Evolutionary conservation across 2,113 vertebrate genomes (phyloP).

Genomic region (Verasper variegatus): DNA sequence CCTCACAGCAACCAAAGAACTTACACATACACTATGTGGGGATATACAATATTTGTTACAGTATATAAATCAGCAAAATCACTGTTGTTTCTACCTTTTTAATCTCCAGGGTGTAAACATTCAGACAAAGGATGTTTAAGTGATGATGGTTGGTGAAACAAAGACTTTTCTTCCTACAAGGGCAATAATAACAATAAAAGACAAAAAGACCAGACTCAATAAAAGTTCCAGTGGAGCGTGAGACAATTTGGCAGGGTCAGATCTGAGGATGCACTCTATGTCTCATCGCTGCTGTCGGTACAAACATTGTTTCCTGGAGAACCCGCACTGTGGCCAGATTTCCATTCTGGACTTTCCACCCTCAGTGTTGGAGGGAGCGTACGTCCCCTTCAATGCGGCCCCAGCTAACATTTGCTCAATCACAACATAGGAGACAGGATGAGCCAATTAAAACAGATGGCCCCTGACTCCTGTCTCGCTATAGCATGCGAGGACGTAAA

Average conservation of each 20-base stretch:
- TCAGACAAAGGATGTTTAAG: slow-evolving; percentile 39
- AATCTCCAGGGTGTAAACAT: background rate
- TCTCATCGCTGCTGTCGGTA: slow-evolving; percentile 31
- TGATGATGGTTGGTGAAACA: slow-evolving; percentile 27
- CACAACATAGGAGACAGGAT: slow-evolving; percentile 65
- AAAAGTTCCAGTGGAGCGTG: slow-evolving; percentile 39
- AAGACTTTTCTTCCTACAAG: slow-evolving; percentile 10
- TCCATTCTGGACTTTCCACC: slow-evolving; percentile 70
- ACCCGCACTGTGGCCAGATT: slow-evolving; percentile 47
- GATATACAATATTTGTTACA: too few relatives aligned
- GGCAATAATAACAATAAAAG: slow-evolving; percentile 28
- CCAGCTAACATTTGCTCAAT: slow-evolving; percentile 68
- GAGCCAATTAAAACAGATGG: slow-evolving; percentile 71
- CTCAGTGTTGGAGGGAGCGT: slow-evolving; percentile 12
- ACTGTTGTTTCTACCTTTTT: too few relatives aligned
- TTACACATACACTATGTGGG: too few relatives aligned
- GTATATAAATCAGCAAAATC: too few relatives aligned
- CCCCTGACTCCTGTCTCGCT: slow-evolving; percentile 57
- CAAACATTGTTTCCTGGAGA: slow-evolving; percentile 60
- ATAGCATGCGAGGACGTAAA: slow-evolving; percentile 56
- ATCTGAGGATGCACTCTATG: slow-evolving; percentile 32
- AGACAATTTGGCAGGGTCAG: slow-evolving; percentile 40
- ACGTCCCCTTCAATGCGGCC: background rate
- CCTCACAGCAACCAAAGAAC: too few relatives aligned
- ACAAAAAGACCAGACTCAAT: slow-evolving; percentile 14